Evolutionary conservation across 2,888 invertebrate species (phyloP), one percentile per base, ranked within the genome.

Genomic region (Yponomeuta malinellus): DNA sequence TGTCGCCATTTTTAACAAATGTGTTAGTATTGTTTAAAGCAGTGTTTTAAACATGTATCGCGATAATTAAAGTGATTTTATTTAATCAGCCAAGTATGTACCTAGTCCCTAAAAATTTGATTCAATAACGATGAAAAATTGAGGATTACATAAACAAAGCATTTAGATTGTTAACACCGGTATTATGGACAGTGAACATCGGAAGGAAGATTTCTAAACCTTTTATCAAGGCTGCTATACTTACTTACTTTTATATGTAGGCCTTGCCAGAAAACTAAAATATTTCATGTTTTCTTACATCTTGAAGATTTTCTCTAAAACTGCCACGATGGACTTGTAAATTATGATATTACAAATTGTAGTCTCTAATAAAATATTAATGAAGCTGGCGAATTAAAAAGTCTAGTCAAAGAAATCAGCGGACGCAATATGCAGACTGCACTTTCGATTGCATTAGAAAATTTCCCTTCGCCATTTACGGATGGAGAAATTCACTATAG

Each of bases 381-480:
- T 59, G 52, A 59, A 59, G 15, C 5, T 59, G 52, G 15, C 52
- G 15, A 15, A 12, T 15, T 15, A 2, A 15, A 59, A 65, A 10
- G 12, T 10, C 5, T 29, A 52, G 59, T 52, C 59, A 52, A 59
- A 10, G 68, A 43, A 68, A 68, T 68, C 48, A 48, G 37, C 48
- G 15, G 29, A n/a, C 8, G 68, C 43, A 23, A 10, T n/a, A 48
- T 65, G 33, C 68, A n/a, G 5, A 68, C n/a, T 23, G 23, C 23
- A 68, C 68, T 68, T 67, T 68, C 68, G 48, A 68, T 68, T 48
- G 68, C 68, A 68, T 48, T 48, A 15, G n/a, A 43, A 68, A 68
- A 68, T 68, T 68, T 33, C 48, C 23, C 68, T 23, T 68, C 31
- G 8, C n/a, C 52, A 23, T 68, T 52, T 29, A 31, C 31, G 12